Evolutionary conservation across 2,888 invertebrate genomes (phyloP).

Genomic region (Marasmarcha lunaedactyla): DNA sequence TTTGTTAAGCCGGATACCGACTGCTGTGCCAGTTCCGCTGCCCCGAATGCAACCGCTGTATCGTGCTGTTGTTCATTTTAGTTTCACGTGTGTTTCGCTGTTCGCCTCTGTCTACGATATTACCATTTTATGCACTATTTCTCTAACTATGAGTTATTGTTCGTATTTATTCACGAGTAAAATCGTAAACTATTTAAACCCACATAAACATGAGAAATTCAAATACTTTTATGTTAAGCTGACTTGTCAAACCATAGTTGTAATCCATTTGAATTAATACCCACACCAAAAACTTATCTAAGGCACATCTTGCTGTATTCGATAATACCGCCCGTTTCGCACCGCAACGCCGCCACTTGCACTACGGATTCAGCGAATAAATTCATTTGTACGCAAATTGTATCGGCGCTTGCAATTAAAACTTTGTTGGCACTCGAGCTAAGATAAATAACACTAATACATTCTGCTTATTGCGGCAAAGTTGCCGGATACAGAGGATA

Average conservation of each 20-base stretch:
- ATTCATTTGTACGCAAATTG: conserved; percentile 71
- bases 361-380: conserved; percentile 66
- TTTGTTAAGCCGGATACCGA: conserved; percentile 63
- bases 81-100: too few relatives aligned
- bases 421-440: conserved; percentile 66
- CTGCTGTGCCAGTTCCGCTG: conserved; percentile 57
- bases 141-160: neutral
- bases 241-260: too few relatives aligned
- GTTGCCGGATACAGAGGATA: conserved; percentile 62
- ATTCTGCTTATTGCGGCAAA: conserved; percentile 66
- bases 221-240: too few relatives aligned
- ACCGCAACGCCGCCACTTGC: conserved; percentile 34
- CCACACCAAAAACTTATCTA: too few relatives aligned
- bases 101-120: conserved; percentile 4
- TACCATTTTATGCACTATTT: conserved; percentile 5
- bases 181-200: conserved; percentile 6
- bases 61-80: conserved; percentile 28
- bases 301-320: conserved; percentile 62
- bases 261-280: too few relatives aligned
- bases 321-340: conserved; percentile 26
- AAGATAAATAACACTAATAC: conserved; percentile 71
- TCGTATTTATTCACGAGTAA: too few relatives aligned
- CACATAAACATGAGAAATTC: too few relatives aligned
- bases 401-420: conserved; percentile 71
- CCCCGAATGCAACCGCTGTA: conserved; percentile 36